A percentile compares a stretch with the other conserved stretches of the same genome.
phyloP scores from a whole-genome alignment of 2,888 invertebrate genomes.

The Drosophila anomelani region DNA sequence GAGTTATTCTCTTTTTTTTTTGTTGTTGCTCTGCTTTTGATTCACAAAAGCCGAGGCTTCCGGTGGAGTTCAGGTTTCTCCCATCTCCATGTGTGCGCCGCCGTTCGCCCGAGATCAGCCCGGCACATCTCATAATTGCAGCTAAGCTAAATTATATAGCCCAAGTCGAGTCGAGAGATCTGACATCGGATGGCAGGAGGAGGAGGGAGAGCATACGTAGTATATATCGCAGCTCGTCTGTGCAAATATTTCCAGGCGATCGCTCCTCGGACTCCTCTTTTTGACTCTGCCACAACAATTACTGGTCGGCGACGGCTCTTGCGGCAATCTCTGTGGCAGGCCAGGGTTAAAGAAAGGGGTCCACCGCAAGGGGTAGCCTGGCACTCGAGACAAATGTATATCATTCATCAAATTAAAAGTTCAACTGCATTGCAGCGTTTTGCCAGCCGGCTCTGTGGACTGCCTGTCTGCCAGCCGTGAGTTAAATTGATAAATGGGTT shows the following conservation, averaged over 20 bases:
- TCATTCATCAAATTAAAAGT: conserved; percentile 81
- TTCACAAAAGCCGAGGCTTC: conserved; percentile 60
- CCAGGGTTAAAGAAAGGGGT: conserved; percentile 14
- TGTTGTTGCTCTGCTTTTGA: conserved; percentile 22
- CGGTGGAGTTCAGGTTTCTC: conserved; percentile 60
- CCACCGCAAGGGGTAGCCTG: conserved; percentile 49
- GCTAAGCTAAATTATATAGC: conserved; percentile 76
- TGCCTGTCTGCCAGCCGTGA: conserved; percentile 59
- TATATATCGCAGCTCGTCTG: conserved; percentile 40
- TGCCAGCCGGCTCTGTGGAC: conserved; percentile 55
- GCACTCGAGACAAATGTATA: conserved; percentile 80
- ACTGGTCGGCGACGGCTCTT: conserved; percentile 51
- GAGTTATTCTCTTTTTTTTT: conserved; percentile 45
- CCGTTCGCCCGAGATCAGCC: conserved; percentile 66
- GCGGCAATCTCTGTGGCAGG: conserved; percentile 50
- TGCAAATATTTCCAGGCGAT: conserved; percentile 69
- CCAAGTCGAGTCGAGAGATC: conserved; percentile 38
- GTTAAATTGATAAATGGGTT: conserved; percentile 56
- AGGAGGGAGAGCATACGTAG: conserved; percentile 8
- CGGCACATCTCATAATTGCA: conserved; percentile 76
- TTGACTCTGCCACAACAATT: conserved; percentile 69
- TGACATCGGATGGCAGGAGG: conserved; percentile 7
- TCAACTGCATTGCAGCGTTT: conserved; percentile 63
- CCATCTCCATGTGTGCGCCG: conserved; percentile 21
- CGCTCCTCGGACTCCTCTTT: conserved; percentile 37